Percentiles rank a stretch among this genome's conserved stretches.
These are phyloP conservation scores for Lasioglossum leucozonium DNA, from an alignment of 2,888 invertebrate species.

Conservation along the genomic window DNA sequence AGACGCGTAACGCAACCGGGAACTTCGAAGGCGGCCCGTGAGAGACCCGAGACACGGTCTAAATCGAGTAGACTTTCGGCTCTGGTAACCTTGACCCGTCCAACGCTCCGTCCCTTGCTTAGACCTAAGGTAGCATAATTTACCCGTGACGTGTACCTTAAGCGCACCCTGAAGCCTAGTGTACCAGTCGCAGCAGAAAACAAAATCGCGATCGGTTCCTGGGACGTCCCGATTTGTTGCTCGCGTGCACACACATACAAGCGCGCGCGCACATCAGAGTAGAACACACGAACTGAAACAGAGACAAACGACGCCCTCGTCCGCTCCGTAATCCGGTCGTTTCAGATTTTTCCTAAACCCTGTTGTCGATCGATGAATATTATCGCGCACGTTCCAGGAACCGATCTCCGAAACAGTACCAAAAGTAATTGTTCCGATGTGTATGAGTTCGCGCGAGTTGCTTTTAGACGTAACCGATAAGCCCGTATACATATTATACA, in stretches of 20 bases:
- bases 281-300: not conserved
- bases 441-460: slow-evolving; percentile 46
- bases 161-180: slow-evolving; percentile 63
- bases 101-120: slow-evolving; percentile 73
- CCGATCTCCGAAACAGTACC: slow-evolving; percentile 70
- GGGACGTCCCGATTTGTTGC: slow-evolving; percentile 35
- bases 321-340: not conserved
- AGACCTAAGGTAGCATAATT: slow-evolving; percentile 71
- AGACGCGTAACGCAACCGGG: not conserved
- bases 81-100: slow-evolving; percentile 58
- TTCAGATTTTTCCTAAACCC: not conserved
- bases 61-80: slow-evolving; percentile 38
- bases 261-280: not conserved
- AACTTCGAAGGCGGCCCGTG: not conserved
- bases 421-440: slow-evolving; percentile 71
- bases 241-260: not conserved
- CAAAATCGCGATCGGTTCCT: slow-evolving; percentile 60
- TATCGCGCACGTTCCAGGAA: slow-evolving; percentile 63
- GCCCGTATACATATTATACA: slow-evolving; percentile 15
- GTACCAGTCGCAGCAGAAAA: slow-evolving; percentile 63
- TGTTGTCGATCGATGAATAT: not conserved
- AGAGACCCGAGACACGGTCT: not conserved
- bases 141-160: slow-evolving; percentile 70
- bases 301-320: not conserved
- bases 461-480: slow-evolving; percentile 59